Base-by-base conservation (phyloP, 2,888 invertebrate species). In the Diaphora mendica region DNA sequence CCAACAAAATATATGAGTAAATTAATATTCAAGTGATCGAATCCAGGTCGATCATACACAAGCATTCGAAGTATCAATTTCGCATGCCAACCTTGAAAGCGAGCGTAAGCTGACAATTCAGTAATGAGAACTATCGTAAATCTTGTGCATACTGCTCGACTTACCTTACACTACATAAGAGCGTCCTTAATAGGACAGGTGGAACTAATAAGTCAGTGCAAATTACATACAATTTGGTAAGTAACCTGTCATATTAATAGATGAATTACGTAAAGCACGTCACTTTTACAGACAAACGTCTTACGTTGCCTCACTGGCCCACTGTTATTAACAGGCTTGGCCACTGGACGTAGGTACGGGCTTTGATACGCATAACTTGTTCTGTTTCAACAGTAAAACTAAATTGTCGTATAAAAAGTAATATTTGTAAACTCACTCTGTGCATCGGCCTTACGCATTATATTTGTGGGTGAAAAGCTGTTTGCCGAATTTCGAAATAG, bases 131-230 rank as follows among this genome's bases (percentile, higher is more conserved):
- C 88, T 79, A 83, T 83, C 81, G 79, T 83, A 84, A 85, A 85
- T 88, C 82, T 84, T 84, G 79, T 82, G 73, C 66, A 59, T 68
- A 76, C 76, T 82, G 75, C 80, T 80, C 80, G 79, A 79, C 81
- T 88, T 86, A 88, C 89, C 89, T 91, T 92, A 91, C 91, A 81
- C 15, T 62, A 86, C 84, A 84, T 79, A 85, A 82, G 74, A 87
- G 81, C 83, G 93, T 92, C 92, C 94, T 93, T 92, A 90, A 92
- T 93, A 90, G 89, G 89, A 90, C 89, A 92, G 85, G 91, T 93
- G 92, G 91, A 94, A 94, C 94, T 90, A 91, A 93, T 92, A 91
- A 90, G 89, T 77, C 67, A 83, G 83, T 30, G 70, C 82, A 85
- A 85, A 39, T 82, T 86, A 83, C 84, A 85, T 81, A 90, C 87